Evolutionary conservation across 2,113 vertebrate genomes (phyloP), one percentile per base, ranked within the genome.

Genomic region (Oryzias woworae): DNA sequence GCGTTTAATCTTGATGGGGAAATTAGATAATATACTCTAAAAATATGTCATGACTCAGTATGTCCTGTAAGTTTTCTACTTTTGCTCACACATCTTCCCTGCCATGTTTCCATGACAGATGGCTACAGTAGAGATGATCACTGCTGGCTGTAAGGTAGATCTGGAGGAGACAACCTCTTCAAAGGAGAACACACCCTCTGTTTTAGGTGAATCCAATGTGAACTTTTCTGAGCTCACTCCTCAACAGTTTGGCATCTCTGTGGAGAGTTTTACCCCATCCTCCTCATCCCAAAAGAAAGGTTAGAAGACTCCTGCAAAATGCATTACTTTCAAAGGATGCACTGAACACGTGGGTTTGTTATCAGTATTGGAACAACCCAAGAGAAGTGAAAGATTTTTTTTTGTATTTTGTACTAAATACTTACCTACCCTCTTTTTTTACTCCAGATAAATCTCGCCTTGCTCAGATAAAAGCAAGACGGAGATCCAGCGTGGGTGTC

Each of bases 401-500:
- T 62, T 23, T 3, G 10, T 50, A 55, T 14, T 14, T 14, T 0
- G 64, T 3, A 2, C 24, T 6, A 58, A 17, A 45, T 31, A 12
- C 17, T 67, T n/a, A 47, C 45, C 6, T 48, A 3, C 67, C 0
- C 22, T 59, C 13, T 70, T 1, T 5, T 52, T 20, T 59, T 68
- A 2, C 41, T 47, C 1, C 57, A 92, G 91, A 90, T 66, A 93
- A 89, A 64, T 89, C 87, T 26, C 85, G 86, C 65, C 48, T 91
- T n/a, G 82, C 88, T n/a, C 86, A 91, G 60, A 53, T 92, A 14
- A 93, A 91, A 62, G 60, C 66, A 0, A 80, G 90, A 16, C 80
- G 92, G 53, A 83, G 84, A 65, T 92, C 92, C 46, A 75, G 23
- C 3, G 22, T 93, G 8, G 92, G 92, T 12, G 84, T 75, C 18